Evolutionary conservation across 64 coral and sea anemone species (phyloP).

Genomic region (Montipora foliosa): DNA sequence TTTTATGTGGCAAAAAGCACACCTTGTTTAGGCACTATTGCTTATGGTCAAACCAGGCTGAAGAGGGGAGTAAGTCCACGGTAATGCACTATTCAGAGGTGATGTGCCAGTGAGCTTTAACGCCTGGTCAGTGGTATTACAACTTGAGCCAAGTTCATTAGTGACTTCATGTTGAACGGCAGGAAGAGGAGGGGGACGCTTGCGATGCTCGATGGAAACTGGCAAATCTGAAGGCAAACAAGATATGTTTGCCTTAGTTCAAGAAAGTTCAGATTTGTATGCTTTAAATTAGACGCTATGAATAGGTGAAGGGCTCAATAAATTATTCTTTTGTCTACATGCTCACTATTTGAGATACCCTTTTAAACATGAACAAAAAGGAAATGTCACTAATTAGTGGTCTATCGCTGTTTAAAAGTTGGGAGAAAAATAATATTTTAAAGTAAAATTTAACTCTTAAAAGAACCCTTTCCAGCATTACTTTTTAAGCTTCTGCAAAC

Average conservation of each 20-base stretch:
- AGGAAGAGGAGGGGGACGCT: constrained; percentile 54
- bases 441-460: background rate
- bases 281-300: too few species aligned
- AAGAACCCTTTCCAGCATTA: background rate
- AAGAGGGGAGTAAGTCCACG: constrained; percentile 64
- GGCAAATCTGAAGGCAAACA: constrained; percentile 40
- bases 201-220: constrained; percentile 13
- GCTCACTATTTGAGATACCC: background rate
- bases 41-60: constrained; percentile 31
- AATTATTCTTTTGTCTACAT: too few species aligned
- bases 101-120: constrained; percentile 76
- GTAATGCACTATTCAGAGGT: constrained; percentile 75
- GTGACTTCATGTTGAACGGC: constrained; percentile 27
- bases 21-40: constrained; percentile 47
- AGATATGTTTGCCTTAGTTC: constrained; percentile 39
- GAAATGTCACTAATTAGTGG: too few species aligned
- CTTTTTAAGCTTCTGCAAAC: background rate
- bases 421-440: background rate
- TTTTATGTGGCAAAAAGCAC: constrained; percentile 26
- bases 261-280: background rate
- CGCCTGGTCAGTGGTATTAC: constrained; percentile 57
- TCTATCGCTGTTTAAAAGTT: too few species aligned
- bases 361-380: too few species aligned
- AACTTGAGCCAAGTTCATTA: constrained; percentile 47
- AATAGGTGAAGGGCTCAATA: too few species aligned